Evolutionary conservation across 2,113 vertebrate genomes (phyloP).

Genomic region (Rhea pennata): DNA sequence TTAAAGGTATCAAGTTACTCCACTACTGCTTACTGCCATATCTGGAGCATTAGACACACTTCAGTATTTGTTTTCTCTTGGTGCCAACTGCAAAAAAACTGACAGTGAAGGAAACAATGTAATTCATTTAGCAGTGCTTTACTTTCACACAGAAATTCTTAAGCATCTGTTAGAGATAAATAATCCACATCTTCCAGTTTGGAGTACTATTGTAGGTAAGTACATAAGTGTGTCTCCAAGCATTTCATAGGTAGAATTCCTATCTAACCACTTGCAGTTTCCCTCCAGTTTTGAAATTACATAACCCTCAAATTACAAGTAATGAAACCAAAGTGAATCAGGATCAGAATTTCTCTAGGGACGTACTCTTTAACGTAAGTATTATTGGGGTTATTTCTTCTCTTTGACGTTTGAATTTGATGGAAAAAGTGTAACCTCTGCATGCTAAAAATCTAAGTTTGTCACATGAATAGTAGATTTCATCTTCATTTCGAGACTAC

Average conservation of each 20-base stretch:
- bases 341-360: no score
- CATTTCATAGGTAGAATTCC: not conserved
- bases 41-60: slow-evolving; percentile 78
- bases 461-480: no score
- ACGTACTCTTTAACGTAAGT: not conserved
- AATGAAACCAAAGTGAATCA: not conserved
- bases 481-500: not conserved
- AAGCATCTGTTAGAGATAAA: slow-evolving; percentile 72
- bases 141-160: slow-evolving; percentile 78
- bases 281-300: not conserved
- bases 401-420: not conserved
- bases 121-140: slow-evolving; percentile 77
- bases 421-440: no score
- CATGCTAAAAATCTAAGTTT: not conserved
- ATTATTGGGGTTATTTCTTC: not conserved
- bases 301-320: not conserved
- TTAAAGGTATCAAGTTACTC: slow-evolving; percentile 74
- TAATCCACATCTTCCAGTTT: slow-evolving; percentile 76
- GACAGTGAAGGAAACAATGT: slow-evolving; percentile 79
- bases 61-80: slow-evolving; percentile 74
- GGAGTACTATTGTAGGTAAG: slow-evolving; percentile 80
- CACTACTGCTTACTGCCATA: slow-evolving; percentile 76
- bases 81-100: slow-evolving; percentile 75
- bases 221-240: not conserved
- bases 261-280: not conserved